Conservation (phyloP, 2,113 vertebrate species). For the Ginglymostoma cirratum region DNA sequence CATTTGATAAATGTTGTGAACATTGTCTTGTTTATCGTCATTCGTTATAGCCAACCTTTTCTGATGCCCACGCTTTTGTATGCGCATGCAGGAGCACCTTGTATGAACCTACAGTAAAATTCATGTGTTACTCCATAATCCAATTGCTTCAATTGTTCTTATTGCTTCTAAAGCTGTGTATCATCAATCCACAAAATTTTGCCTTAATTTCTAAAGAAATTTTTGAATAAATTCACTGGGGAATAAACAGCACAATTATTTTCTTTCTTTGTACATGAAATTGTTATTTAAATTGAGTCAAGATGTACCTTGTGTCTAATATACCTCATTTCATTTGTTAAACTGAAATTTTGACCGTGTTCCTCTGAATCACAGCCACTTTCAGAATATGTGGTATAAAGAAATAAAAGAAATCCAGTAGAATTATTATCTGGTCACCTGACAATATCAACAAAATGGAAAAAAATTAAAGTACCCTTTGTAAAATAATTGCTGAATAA, state of each 20-base stretch:
- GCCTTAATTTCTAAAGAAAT: background rate
- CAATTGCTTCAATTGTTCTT: background rate
- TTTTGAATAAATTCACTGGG: background rate
- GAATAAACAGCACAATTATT: background rate
- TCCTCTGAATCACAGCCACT: background rate
- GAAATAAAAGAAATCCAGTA: background rate
- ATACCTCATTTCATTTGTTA: background rate
- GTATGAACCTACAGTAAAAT: background rate
- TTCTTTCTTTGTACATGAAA: background rate
- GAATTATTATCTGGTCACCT: background rate
- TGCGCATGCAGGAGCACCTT: background rate
- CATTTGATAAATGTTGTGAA: background rate
- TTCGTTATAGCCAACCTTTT: background rate
- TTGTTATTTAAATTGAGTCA: background rate
- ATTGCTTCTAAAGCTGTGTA: background rate
- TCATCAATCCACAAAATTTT: background rate
- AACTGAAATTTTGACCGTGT: background rate
- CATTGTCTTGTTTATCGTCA: background rate
- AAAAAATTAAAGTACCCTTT: background rate
- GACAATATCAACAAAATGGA: background rate
- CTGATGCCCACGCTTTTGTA: background rate
- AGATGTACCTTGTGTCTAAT: background rate
- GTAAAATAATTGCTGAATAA: background rate
- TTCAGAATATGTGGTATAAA: background rate
- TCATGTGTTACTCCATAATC: background rate